Base-by-base conservation (phyloP, 2,113 vertebrate species). In the Micronycteris hirsuta region DNA sequence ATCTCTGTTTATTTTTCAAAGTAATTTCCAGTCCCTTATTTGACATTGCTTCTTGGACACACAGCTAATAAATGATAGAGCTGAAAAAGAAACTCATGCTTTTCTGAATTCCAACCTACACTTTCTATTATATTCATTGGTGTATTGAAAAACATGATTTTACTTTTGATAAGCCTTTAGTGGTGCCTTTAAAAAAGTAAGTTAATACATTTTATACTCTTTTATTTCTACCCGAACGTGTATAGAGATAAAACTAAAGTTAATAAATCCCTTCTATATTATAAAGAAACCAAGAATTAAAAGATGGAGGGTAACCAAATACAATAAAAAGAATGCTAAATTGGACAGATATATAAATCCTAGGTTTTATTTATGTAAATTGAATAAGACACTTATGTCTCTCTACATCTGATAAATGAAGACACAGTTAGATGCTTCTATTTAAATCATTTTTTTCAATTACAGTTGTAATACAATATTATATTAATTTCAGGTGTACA, bases 241-340 rank as follows among this genome's bases (percentile, higher is more conserved):
- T 83, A 83, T 45, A 77, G 41, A 73, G 16, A 77, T 63, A 73
- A 92, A 92, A 17, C 47, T 68, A 89, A 95, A 95, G 81, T 43
- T 56, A 68, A 45, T 91, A 71, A 84, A 43, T 85, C 0, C 41
- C 16, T 38, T 86, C 7, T 71, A 4, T 78, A 65, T 77, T 92
- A 54, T 65, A 63, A 90, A 91, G 67, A 87, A 84, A 63, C 31
- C 45, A 33, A 38, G 22, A 93, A 19, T 16, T 63, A 45, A 89
- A 78, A 38, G 38, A 31, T 63, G 56, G 52, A 91, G 24, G 24
- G 41, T 43, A 73, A 17, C 76, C 13, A 28, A 80, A 47, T 89
- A 6, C 41, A 45, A 2, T 68, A 26, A 86, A 71, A 93, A 93
- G 65, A 67, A 81, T 81, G 36, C 41, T 38, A 14, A 85, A 33